Conservation (phyloP, 2,888 invertebrate genomes). For the Epinotia demarniana region DNA sequence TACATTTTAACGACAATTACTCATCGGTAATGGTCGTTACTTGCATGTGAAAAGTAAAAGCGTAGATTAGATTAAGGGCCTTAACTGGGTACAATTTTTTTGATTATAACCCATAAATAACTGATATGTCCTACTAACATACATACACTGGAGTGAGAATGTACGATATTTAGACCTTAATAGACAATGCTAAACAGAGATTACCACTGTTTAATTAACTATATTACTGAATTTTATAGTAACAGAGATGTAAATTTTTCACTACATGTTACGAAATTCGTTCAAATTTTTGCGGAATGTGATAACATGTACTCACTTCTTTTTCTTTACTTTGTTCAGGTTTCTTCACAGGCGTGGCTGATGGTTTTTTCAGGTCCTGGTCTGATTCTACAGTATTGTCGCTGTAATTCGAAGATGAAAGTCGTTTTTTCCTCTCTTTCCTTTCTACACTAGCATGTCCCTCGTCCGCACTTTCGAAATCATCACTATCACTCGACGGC, state of each 20-base stretch:
- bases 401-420: conserved; percentile 76
- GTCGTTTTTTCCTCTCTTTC: conserved; percentile 69
- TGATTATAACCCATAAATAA: too few relatives aligned
- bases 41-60: too few relatives aligned
- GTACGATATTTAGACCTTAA: too few relatives aligned
- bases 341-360: conserved; percentile 46
- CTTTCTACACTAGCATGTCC: conserved; percentile 75
- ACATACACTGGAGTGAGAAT: too few relatives aligned
- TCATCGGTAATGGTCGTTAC: too few relatives aligned
- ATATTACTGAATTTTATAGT: background rate
- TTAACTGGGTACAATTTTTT: too few relatives aligned
- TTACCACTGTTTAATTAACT: background rate
- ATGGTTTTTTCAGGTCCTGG: conserved; percentile 53
- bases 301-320: conserved; percentile 43
- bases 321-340: conserved; percentile 48
- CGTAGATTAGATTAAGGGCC: too few relatives aligned
- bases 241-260: background rate
- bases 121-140: too few relatives aligned
- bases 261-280: background rate
- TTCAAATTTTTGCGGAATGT: background rate
- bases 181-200: too few relatives aligned
- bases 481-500: conserved; percentile 90
- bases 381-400: conserved; percentile 68
- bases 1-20: too few relatives aligned
- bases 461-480: conserved; percentile 91